Base-by-base conservation (phyloP, 2,113 vertebrate genomes). In the Ancistrus triradiatus region DNA sequence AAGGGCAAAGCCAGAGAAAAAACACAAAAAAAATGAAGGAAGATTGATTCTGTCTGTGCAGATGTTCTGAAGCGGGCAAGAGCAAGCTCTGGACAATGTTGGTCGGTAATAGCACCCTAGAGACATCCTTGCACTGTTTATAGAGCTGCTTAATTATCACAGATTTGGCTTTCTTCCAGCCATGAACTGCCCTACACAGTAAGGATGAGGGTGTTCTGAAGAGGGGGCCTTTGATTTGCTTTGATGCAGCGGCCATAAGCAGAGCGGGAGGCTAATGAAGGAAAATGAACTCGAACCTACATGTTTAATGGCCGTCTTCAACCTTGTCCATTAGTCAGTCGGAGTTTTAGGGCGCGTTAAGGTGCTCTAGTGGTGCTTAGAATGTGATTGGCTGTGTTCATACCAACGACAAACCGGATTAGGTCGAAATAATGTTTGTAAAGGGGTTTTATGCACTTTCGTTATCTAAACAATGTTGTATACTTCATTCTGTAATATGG, bases 101-200 rank as follows among this genome's bases (percentile, higher is more conserved):
- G 27, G 49, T 3, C 70, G 57, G 70, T 81, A 78, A 78, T 50
- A 62, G 81, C 71, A 61, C 86, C 82, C 85, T 3, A 6, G 81
- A 83, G 87, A 81, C 59, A 59, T 40, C 1, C 49, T 31, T 19
- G 71, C 76, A 24, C 9, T 68, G 33, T 80, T 89, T 81, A 67
- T 77, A 74, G 85, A 84, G 73, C 77, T 78, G 76, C 76, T 80
- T 84, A 87, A 85, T 87, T 85, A 82, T 83, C 84, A 84, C 74
- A 74, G 84, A 83, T 87, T 87, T 78, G 74, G 78, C 83, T 77
- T 71, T 71, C 76, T 28, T 79, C 81, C 72, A 83, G 66, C 72
- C 60, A 19, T 48, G 31, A 18, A 50, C 37, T 42, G 44, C 50
- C 49, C 40, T 48, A 6, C 25, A 24, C 24, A 18, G 19, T 62